phyloP scores from a whole-genome alignment of 2,113 vertebrate genomes.

The human (Homo sapiens) region GRCh38 chr12:87133501-87134000 shows the following conservation, averaged over 20 bases:
- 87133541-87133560: not conserved
- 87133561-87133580: not conserved
- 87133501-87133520: not conserved
- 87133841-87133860: conserved; percentile 72
- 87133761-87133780: conserved; percentile 57
- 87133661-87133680: not conserved
- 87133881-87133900: conserved; percentile 46
- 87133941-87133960: conserved; percentile 77
- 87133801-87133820: conserved; percentile 63
- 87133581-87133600: not conserved
- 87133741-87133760: not conserved
- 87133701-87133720: not conserved
- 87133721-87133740: conserved; percentile 10
- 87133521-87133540: not conserved
- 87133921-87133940: conserved; percentile 76
- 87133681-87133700: not conserved
- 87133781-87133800: conserved; percentile 41
- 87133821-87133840: conserved; percentile 63
- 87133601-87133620: not conserved
- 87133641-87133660: not conserved
- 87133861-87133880: conserved; percentile 73
- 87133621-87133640: not conserved
- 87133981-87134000: conserved; percentile 54
- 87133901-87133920: conserved; percentile 67
- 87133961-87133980: conserved; percentile 70